These are phyloP conservation scores for Cylloceria caligata DNA, from an alignment of 2,888 invertebrate species.

Conservation along the genomic window DNA sequence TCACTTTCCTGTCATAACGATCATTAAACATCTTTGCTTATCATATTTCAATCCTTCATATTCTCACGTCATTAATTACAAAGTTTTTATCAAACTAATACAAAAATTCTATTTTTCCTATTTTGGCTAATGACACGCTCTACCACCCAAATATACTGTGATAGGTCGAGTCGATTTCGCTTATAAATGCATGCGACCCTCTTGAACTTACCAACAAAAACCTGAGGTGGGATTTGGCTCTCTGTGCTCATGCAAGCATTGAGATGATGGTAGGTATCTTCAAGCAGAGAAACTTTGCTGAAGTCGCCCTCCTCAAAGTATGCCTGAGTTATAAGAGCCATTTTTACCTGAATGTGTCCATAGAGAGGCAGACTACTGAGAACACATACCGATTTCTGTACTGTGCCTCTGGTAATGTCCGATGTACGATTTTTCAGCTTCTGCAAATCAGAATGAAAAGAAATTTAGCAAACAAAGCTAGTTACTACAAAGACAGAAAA, in stretches of 20 bases:
- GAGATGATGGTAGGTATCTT: slow-evolving; percentile 96
- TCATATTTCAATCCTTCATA: too few species aligned
- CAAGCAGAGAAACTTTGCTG: slow-evolving; percentile 93
- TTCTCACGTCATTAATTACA: too few species aligned
- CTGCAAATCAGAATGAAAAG: slow-evolving; percentile 84
- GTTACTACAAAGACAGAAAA: background rate
- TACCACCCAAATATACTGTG: too few species aligned
- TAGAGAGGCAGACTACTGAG: slow-evolving; percentile 95
- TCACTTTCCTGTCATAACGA: too few species aligned
- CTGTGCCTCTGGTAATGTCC: slow-evolving; percentile 98
- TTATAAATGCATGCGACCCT: background rate
- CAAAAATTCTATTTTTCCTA: too few species aligned
- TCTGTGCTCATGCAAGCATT: slow-evolving; percentile 91
- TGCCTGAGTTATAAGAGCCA: slow-evolving; percentile 97
- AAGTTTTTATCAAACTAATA: too few species aligned
- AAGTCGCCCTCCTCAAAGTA: slow-evolving; percentile 99
- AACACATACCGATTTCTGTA: slow-evolving; percentile 99
- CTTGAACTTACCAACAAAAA: slow-evolving; percentile 88
- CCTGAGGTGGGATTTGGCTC: slow-evolving; percentile 87
- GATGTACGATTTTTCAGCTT: slow-evolving; percentile 96
- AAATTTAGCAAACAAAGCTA: background rate
- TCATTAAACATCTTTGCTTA: too few species aligned
- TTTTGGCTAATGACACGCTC: too few species aligned
- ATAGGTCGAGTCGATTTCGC: background rate
- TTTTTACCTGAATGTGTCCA: slow-evolving; percentile 97